phyloP scores from a whole-genome alignment of 2,113 vertebrate genomes.

The Lasiurus cinereus region DNA sequence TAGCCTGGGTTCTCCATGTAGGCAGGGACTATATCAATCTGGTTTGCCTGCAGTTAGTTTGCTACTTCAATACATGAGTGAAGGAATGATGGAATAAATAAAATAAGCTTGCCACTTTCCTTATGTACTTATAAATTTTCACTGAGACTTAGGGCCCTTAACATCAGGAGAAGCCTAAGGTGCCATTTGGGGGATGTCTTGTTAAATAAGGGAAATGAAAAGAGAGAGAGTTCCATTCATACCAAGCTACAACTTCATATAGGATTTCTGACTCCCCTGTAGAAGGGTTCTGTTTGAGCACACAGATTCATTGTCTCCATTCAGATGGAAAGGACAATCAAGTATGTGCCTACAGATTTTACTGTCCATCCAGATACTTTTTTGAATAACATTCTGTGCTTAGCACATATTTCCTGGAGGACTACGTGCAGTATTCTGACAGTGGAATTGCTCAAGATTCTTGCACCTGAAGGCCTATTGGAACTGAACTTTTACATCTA shows the following conservation, averaged over 20 bases:
- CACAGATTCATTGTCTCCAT: neutral
- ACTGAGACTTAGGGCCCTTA: neutral
- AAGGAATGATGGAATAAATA: slow-evolving; percentile 34
- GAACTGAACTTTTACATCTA: slow-evolving; percentile 40
- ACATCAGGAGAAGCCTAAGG: slow-evolving; percentile 44
- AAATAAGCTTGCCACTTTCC: slow-evolving; percentile 7
- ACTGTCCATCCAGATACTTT: slow-evolving; percentile 8
- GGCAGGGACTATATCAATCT: neutral
- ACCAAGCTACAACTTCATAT: neutral
- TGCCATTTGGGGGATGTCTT: neutral
- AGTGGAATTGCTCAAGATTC: neutral
- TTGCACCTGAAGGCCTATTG: neutral
- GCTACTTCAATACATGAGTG: slow-evolving; percentile 14
- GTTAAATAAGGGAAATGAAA: slow-evolving; percentile 11
- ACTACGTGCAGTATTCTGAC: neutral
- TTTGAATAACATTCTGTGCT: neutral
- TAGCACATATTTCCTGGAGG: slow-evolving; percentile 22
- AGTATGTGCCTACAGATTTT: neutral
- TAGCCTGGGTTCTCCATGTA: neutral
- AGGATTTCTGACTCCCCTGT: neutral
- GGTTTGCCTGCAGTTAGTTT: neutral
- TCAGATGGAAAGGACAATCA: slow-evolving; percentile 23
- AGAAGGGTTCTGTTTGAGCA: neutral
- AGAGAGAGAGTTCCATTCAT: neutral
- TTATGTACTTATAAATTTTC: slow-evolving; percentile 43